Evolutionary conservation across 2,888 invertebrate species (phyloP).

Genomic region (Amblyjoppa fuscipennis): DNA sequence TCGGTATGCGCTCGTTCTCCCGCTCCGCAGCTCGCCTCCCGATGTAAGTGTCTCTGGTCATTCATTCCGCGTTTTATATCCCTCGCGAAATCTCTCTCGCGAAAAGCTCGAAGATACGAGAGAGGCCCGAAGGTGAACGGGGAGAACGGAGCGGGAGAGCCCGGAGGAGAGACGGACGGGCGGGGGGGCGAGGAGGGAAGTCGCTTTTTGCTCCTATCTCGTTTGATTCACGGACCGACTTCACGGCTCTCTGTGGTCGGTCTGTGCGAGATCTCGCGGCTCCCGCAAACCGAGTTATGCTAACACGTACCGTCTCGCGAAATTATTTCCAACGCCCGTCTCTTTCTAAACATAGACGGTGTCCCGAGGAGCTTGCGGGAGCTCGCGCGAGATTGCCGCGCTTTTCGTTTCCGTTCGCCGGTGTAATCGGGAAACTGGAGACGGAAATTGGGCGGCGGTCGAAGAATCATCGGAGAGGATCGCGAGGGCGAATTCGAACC

Average conservation of each 20-base stretch:
- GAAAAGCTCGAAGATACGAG: slow-evolving; percentile 69
- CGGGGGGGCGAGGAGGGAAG: not conserved
- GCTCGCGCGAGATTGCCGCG: not conserved
- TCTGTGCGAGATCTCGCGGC: not conserved
- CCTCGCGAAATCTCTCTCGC: slow-evolving; percentile 71
- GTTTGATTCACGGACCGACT: slow-evolving; percentile 65
- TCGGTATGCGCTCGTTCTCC: slow-evolving; percentile 56
- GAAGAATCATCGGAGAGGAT: not conserved
- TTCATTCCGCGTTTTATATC: slow-evolving; percentile 84
- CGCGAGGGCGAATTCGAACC: not conserved
- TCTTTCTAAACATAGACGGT: slow-evolving; percentile 65
- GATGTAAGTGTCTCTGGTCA: slow-evolving; percentile 77
- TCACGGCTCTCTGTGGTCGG: slow-evolving; percentile 35
- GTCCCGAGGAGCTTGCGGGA: not conserved
- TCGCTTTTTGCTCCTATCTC: slow-evolving; percentile 54
- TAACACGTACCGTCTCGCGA: slow-evolving; percentile 57
- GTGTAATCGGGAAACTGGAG: slow-evolving; percentile 24
- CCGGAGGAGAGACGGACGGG: not conserved
- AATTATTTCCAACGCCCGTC: slow-evolving; percentile 64
- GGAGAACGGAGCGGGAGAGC: slow-evolving; percentile 24
- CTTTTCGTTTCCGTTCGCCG: slow-evolving; percentile 53
- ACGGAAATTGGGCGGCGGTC: slow-evolving; percentile 10
- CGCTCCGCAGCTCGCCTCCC: not conserved
- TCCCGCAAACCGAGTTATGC: slow-evolving; percentile 61
- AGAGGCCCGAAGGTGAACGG: slow-evolving; percentile 25